phyloP scores from a whole-genome alignment of 2,888 invertebrate genomes.

The Petrolisthes cinctipes region DNA sequence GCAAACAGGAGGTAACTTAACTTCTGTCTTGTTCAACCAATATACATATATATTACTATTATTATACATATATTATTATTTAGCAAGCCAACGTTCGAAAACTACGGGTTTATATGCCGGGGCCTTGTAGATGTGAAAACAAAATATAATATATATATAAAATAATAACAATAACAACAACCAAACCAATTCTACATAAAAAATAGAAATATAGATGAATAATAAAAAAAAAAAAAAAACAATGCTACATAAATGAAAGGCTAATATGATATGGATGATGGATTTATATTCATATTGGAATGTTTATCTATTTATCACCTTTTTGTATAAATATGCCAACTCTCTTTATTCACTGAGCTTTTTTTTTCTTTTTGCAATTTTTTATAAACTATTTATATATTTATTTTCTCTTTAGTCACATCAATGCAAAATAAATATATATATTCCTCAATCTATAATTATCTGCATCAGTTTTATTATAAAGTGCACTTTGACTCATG shows the following conservation, averaged over 20 bases:
- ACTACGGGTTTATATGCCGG: constrained; percentile 72
- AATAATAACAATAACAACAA: not conserved
- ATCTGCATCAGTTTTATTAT: too few species aligned
- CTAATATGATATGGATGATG: not conserved
- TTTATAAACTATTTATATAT: not conserved
- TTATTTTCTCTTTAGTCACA: not conserved
- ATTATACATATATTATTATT: constrained; percentile 69
- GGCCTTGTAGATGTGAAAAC: constrained; percentile 7
- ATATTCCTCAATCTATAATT: not conserved
- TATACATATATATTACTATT: not conserved
- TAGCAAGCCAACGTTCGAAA: constrained; percentile 73
- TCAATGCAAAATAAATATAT: not conserved
- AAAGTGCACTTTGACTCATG: too few species aligned
- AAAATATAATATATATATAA: not conserved
- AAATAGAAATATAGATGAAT: not conserved
- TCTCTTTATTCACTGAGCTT: not conserved
- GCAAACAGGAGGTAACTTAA: not conserved
- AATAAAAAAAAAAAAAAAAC: not conserved
- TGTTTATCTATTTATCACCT: not conserved
- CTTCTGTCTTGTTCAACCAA: not conserved
- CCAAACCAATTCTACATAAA: not conserved
- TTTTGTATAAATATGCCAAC: not conserved
- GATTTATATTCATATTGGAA: too few species aligned
- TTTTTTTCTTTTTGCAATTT: not conserved
- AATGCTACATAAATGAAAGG: not conserved